Conservation (phyloP, 2,888 invertebrate genomes). For the Ormyrus labotus region DNA sequence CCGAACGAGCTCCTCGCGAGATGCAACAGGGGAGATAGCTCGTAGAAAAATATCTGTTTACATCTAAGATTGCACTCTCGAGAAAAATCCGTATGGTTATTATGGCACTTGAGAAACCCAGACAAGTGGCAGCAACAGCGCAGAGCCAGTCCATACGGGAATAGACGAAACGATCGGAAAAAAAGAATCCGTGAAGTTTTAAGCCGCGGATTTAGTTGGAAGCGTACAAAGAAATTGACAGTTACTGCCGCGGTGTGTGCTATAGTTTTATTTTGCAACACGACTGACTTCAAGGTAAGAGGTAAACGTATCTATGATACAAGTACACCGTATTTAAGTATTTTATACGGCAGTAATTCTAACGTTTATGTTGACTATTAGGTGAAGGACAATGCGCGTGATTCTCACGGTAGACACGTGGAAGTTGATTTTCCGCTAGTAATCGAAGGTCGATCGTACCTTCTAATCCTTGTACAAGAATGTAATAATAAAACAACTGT, state of each 20-base stretch:
- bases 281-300: conserved; percentile 46
- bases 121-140: too few relatives aligned
- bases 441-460: conserved; percentile 55
- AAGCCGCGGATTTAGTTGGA: conserved; percentile 16
- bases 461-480: conserved; percentile 53
- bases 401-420: conserved; percentile 56
- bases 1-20: too few relatives aligned
- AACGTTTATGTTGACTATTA: conserved; percentile 47
- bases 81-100: too few relatives aligned
- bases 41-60: too few relatives aligned
- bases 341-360: conserved; percentile 44
- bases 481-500: conserved; percentile 47
- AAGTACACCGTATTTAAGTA: conserved; percentile 32
- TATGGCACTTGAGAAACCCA: too few relatives aligned
- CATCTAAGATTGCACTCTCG: too few relatives aligned
- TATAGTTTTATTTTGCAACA: conserved; percentile 46
- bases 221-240: conserved; percentile 37
- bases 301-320: conserved; percentile 38
- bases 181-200: not conserved
- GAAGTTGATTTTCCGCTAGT: conserved; percentile 54
- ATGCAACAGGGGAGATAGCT: too few relatives aligned
- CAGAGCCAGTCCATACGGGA: too few relatives aligned
- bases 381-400: conserved; percentile 56
- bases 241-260: not conserved
- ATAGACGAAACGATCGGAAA: too few relatives aligned